Evolutionary conservation across 2,888 invertebrate genomes (phyloP), one percentile per base, ranked within the genome.

Genomic region (Tipula confusa): DNA sequence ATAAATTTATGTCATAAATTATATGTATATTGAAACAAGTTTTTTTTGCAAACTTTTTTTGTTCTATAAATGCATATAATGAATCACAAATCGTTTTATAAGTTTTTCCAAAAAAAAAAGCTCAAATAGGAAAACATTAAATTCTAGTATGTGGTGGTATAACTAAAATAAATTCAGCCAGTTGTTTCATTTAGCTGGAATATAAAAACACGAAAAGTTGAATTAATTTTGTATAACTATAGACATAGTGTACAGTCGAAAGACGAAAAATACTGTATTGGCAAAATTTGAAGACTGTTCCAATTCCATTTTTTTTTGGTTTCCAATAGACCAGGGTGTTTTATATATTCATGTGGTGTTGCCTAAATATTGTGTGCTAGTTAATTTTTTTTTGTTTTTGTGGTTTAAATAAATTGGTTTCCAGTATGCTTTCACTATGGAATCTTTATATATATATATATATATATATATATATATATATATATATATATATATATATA

Each of bases 271-370:
- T 24, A 64, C 64, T 64, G 64, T 64, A 64, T 64, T 64, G 64
- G 64, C 64, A 64, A 7, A 64, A 64, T 64, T 64, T 64, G 64
- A 64, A 64, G 24, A 64, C 64, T 24, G 24, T 64, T 64, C 24
- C 64, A 64, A 64, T 11, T 64, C 64, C 24, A 64, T 48, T 48
- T 48, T 48, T 24, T 64, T 64, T 64, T 11, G 6, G 64, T 24
- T 64, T 24, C 64, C 64, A 24, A 64, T 64, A 64, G 64, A 64
- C 64, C 18, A 64, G 24, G 1, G 0, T 43, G n/a, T 64, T 64
- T 64, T 64, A 64, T 64, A 64, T 24, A 64, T 64, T 64, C 64
- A 64, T 64, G 64, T 64, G 64, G 64, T 64, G 64, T 24, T 64
- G 64, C 24, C 24, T 64, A 64, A 64, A 64, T 64, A 64, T 64